Evolutionary conservation across 2,888 invertebrate genomes (phyloP).

Genomic region (Euplagia quadripunctaria): DNA sequence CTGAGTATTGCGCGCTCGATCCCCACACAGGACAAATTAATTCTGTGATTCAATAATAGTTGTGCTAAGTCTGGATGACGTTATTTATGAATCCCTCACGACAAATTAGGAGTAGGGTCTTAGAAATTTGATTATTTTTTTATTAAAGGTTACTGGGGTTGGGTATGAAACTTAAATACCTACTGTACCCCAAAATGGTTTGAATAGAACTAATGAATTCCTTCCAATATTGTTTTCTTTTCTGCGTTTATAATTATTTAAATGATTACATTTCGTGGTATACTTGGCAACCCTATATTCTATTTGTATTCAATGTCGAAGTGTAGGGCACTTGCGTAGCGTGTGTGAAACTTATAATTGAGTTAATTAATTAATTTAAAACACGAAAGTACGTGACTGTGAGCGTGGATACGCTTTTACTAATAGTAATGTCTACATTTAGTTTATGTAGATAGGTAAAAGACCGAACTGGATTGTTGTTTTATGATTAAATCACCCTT

Average conservation of each 20-base stretch:
- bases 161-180: too few species aligned
- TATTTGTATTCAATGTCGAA: conserved; percentile 34
- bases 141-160: too few species aligned
- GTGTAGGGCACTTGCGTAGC: conserved; percentile 30
- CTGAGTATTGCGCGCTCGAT: too few species aligned
- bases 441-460: not conserved
- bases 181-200: too few species aligned
- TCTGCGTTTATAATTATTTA: not conserved
- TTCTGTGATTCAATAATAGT: too few species aligned
- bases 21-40: too few species aligned
- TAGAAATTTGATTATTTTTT: too few species aligned
- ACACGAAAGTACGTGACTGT: conserved; percentile 45
- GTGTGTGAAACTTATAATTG: conserved; percentile 46
- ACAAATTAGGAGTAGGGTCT: too few species aligned
- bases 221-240: not conserved
- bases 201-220: not conserved
- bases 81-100: too few species aligned
- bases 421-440: conserved; percentile 23
- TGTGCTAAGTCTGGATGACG: too few species aligned
- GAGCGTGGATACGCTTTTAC: conserved; percentile 14
- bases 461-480: not conserved
- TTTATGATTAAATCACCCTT: not conserved
- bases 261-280: not conserved
- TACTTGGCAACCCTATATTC: conserved; percentile 16
- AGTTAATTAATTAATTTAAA: conserved; percentile 46